A percentile compares a stretch with the other conserved stretches of the same genome.
Evolutionary conservation across 1,140 invertebrate genomes (phyloP).

Genomic region (Acromyrmex charruanus): DNA sequence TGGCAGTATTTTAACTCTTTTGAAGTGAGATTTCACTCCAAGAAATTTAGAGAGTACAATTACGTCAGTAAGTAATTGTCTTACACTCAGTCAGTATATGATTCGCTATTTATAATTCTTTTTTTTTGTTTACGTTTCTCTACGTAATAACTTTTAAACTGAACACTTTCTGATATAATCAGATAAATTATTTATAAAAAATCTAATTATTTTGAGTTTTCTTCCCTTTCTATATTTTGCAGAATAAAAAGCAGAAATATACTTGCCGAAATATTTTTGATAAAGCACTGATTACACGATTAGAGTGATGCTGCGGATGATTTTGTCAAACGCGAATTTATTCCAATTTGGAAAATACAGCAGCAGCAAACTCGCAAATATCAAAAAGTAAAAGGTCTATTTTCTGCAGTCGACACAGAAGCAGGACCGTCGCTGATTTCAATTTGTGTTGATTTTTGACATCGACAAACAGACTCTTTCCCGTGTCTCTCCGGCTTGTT

Average conservation of each 20-base stretch:
- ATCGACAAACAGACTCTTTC: slow-evolving; percentile 83
- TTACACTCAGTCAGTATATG: no score
- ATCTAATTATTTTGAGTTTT: neutral
- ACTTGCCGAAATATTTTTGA: slow-evolving; percentile 20
- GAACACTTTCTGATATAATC: neutral
- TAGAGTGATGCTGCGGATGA: neutral
- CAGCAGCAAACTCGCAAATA: slow-evolving; percentile 49
- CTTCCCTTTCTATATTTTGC: neutral
- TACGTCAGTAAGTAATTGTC: neutral
- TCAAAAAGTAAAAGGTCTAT: slow-evolving; percentile 72
- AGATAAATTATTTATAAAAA: no score
- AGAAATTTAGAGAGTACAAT: neutral
- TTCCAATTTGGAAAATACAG: slow-evolving; percentile 55
- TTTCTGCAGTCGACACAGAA: slow-evolving; percentile 78
- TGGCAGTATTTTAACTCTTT: no score
- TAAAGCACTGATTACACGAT: neutral
- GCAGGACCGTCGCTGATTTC: slow-evolving; percentile 81
- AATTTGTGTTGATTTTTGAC: slow-evolving; percentile 86
- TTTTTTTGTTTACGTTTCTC: neutral
- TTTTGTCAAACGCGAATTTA: slow-evolving; percentile 33
- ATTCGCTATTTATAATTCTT: neutral
- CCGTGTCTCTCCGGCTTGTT: slow-evolving; percentile 78
- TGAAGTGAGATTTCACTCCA: no score
- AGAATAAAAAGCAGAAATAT: neutral
- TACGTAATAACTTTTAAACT: neutral